These are phyloP conservation scores for Ceyx margarethae DNA, from an alignment of 2,113 vertebrate species.

Conservation along the genomic window DNA sequence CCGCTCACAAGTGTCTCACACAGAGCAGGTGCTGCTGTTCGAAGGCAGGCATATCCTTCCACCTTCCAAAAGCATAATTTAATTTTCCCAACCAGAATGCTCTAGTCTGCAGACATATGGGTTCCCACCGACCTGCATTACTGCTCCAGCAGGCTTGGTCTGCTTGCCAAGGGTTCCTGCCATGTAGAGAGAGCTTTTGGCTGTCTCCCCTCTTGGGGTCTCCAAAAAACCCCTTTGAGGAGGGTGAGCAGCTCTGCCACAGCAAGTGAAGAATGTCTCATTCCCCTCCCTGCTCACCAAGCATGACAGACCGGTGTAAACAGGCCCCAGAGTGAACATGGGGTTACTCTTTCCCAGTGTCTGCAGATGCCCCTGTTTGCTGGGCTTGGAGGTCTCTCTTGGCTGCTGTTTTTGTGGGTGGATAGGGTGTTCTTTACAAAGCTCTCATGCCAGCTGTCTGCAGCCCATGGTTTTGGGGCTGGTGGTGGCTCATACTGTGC, in stretches of 20 bases:
- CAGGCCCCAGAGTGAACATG: fast-evolving
- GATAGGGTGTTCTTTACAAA: not conserved
- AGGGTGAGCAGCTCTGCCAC: not conserved
- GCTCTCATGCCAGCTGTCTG: not conserved
- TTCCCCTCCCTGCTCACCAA: fast-evolving
- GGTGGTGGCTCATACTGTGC: not conserved
- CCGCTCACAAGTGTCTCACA: not conserved
- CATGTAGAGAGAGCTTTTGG: fast-evolving
- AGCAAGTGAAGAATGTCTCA: fast-evolving
- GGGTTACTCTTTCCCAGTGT: not conserved
- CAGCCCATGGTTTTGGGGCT: not conserved
- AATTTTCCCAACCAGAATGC: not conserved
- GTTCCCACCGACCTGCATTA: not conserved
- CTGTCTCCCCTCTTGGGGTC: fast-evolving
- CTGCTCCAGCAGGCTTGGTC: not conserved
- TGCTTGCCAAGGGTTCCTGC: not conserved
- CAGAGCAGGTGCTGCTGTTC: not conserved
- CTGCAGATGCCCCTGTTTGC: not conserved
- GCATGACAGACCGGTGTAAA: not conserved
- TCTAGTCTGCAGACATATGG: not conserved
- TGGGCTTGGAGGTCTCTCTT: fast-evolving
- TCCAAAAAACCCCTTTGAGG: not conserved
- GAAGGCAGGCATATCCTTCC: not conserved
- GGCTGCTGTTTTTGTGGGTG: not conserved
- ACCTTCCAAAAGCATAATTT: not conserved